A percentile compares a stretch with the other conserved stretches of the same genome.
Conservation (phyloP, 2,888 invertebrate species). For the Tethea ocularis region DNA sequence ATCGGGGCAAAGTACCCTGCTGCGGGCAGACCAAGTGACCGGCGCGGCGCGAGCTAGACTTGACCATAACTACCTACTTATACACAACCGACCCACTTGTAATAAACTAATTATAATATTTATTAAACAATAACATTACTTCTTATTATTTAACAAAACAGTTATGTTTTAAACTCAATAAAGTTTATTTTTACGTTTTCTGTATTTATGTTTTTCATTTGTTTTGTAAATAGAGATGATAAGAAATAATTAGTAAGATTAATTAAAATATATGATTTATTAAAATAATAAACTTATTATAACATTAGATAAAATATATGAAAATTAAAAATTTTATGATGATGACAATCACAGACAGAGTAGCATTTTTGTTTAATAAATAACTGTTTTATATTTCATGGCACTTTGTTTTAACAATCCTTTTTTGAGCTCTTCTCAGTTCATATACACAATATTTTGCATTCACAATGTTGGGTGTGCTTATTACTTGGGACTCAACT, state of each 20-base stretch:
- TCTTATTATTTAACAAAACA: constrained; percentile 59
- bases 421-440: background rate
- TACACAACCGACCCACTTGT: constrained; percentile 31
- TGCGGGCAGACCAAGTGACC: constrained; percentile 10
- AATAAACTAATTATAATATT: constrained; percentile 55
- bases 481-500: no score
- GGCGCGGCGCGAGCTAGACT: constrained; percentile 25
- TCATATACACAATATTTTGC: background rate
- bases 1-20: constrained; percentile 29
- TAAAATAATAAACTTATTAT: constrained; percentile 6
- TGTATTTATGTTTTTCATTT: constrained; percentile 68
- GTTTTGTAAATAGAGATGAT: constrained; percentile 37
- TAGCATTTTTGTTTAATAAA: constrained; percentile 4
- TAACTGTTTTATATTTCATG: constrained; percentile 5
- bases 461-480: no score
- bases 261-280: constrained; percentile 19
- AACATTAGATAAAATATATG: constrained; percentile 4
- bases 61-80: background rate
- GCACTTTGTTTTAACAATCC: constrained; percentile 3
- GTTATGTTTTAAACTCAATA: constrained; percentile 76
- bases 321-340: background rate
- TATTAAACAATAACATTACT: constrained; percentile 54
- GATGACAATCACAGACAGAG: constrained; percentile 1
- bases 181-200: constrained; percentile 81
- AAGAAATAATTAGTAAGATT: constrained; percentile 24